phyloP scores from a whole-genome alignment of 2,113 vertebrate species.

The Aramus guarauna region DNA sequence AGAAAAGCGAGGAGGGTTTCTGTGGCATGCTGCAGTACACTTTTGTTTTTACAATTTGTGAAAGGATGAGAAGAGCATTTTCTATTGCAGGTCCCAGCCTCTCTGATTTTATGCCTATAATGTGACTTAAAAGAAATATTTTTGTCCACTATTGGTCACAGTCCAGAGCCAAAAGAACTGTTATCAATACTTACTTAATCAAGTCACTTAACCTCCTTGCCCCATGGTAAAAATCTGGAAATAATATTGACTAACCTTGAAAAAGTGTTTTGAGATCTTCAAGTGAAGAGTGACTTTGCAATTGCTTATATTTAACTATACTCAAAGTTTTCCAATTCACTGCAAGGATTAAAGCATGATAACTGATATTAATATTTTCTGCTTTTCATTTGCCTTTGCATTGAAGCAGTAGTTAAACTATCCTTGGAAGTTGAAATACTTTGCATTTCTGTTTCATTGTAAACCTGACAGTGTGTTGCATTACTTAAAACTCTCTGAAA shows the following conservation, averaged over 20 bases:
- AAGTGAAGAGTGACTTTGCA: neutral
- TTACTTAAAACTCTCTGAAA: slow-evolving; percentile 29
- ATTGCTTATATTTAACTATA: neutral
- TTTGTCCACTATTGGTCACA: neutral
- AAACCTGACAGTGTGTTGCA: neutral
- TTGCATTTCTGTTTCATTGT: slow-evolving; percentile 17
- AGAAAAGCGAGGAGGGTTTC: neutral
- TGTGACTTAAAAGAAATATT: neutral
- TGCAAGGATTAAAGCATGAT: neutral
- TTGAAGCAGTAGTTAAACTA: neutral
- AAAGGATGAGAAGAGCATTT: neutral
- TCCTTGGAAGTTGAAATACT: neutral
- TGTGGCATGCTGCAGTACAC: neutral
- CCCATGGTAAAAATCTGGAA: neutral
- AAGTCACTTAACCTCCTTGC: neutral
- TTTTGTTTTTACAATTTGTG: neutral
- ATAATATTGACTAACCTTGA: neutral
- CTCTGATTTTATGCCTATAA: neutral
- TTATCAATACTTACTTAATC: neutral
- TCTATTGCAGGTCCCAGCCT: neutral
- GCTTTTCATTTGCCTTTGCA: slow-evolving; percentile 15
- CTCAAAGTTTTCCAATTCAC: neutral
- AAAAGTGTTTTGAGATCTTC: neutral
- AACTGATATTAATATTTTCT: slow-evolving; percentile 17
- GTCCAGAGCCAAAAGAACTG: neutral